These are phyloP conservation scores for Ophion ventricosus DNA, from an alignment of 2,888 invertebrate species.

Conservation along the genomic window DNA sequence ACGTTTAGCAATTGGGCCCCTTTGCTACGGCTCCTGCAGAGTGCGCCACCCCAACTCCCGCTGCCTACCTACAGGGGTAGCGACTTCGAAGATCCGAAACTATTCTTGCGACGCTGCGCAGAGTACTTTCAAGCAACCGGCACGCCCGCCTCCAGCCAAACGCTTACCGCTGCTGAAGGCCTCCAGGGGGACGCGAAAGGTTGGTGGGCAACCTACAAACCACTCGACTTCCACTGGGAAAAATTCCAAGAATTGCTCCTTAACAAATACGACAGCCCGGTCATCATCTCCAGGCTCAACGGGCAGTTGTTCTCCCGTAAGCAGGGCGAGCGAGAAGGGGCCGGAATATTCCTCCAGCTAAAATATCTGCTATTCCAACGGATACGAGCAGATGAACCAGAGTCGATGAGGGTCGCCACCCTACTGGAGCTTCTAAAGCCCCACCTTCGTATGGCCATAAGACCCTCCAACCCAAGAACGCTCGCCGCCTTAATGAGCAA, in stretches of 20 bases:
- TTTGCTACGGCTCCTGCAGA: background rate
- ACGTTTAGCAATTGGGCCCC: background rate
- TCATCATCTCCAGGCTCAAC: background rate
- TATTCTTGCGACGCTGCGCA: background rate
- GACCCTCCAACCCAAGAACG: background rate
- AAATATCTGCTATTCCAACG: constrained; percentile 1
- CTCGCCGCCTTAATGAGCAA: background rate
- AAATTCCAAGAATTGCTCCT: constrained; percentile 2
- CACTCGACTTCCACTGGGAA: constrained; percentile 6
- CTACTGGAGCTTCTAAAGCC: constrained; percentile 7
- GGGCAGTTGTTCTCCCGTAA: constrained; percentile 8
- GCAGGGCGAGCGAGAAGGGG: background rate
- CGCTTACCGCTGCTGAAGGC: background rate
- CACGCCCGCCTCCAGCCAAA: background rate
- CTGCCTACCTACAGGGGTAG: background rate
- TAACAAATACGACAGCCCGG: background rate
- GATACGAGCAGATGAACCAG: background rate
- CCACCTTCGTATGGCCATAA: background rate
- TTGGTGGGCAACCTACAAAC: constrained; percentile 1
- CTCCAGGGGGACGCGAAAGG: background rate
- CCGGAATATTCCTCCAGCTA: constrained; percentile 14
- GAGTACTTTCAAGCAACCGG: background rate
- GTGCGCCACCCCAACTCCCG: background rate
- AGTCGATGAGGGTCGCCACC: background rate
- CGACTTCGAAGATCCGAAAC: constrained; percentile 20